Evolutionary conservation across 2,888 invertebrate species (phyloP).

Genomic region (Eupithecia vulgata): DNA sequence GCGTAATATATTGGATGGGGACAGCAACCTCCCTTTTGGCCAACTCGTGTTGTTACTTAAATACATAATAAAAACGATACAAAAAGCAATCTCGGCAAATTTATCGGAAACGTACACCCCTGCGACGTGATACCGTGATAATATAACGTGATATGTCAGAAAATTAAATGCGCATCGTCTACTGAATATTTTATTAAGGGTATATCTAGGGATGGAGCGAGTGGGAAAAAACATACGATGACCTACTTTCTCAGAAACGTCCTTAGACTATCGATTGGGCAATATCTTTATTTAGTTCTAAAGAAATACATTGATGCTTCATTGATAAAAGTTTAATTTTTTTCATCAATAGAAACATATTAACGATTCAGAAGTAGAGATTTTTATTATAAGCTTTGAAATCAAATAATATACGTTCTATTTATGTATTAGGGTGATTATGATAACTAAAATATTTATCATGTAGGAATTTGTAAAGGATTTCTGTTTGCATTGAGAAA

Average conservation of each 20-base stretch:
- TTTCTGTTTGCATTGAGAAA: not conserved
- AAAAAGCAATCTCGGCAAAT: constrained; percentile 20
- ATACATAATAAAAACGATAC: constrained; percentile 38
- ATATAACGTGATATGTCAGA: constrained; percentile 22
- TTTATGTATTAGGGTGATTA: not conserved
- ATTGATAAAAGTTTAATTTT: not conserved
- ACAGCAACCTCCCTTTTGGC: constrained; percentile 57
- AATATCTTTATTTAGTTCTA: not conserved
- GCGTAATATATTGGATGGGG: constrained; percentile 78
- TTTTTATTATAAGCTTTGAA: not conserved
- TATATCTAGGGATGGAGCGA: not conserved
- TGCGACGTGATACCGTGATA: constrained; percentile 9
- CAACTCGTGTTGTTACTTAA: constrained; percentile 37
- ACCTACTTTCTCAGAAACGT: constrained; percentile 12
- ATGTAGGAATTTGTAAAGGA: not conserved
- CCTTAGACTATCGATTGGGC: not conserved
- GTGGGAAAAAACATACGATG: constrained; percentile 5
- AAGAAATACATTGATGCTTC: no score
- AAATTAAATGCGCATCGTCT: constrained; percentile 14
- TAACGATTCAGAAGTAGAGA: not conserved
- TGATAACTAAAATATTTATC: not conserved
- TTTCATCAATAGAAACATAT: not conserved
- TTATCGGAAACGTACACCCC: constrained; percentile 18
- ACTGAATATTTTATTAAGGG: constrained; percentile 5
- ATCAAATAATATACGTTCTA: not conserved